Percentiles rank a stretch among this genome's conserved stretches.
These are phyloP conservation scores for Nibea coibor DNA, from an alignment of 2,113 vertebrate species.

Conservation along the genomic window DNA sequence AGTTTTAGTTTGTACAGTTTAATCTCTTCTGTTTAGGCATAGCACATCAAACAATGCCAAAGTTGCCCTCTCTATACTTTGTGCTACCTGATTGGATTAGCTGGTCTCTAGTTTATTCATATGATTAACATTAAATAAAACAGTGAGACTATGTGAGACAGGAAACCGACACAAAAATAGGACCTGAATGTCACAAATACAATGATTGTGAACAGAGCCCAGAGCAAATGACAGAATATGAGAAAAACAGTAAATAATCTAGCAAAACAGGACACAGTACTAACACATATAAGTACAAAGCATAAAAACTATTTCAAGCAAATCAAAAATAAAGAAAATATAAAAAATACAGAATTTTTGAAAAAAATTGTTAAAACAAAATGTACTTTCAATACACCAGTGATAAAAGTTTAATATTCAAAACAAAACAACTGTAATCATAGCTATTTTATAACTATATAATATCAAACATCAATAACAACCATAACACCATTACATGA, in stretches of 20 bases:
- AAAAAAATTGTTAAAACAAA: background rate
- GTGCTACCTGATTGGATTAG: constrained; percentile 31
- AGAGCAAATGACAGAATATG: background rate
- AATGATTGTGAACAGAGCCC: background rate
- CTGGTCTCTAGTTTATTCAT: constrained; percentile 32
- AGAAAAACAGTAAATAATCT: background rate
- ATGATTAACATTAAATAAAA: constrained; percentile 17
- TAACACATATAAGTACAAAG: background rate
- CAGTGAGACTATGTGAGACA: background rate
- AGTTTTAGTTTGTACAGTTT: background rate
- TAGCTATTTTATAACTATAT: background rate
- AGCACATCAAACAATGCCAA: constrained; percentile 38
- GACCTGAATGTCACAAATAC: background rate
- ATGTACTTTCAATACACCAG: background rate
- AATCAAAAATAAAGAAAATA: background rate
- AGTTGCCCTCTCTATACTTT: constrained; percentile 4
- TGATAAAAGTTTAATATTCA: background rate
- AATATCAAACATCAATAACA: background rate
- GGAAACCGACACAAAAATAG: background rate
- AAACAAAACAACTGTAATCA: background rate
- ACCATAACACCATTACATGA: background rate
- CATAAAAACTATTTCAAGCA: background rate
- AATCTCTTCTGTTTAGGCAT: constrained; percentile 40
- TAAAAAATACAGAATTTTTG: background rate
- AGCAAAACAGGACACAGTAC: background rate